Percentiles rank a stretch among this genome's conserved stretches.
These are phyloP conservation scores for Tyrannus savana DNA, from an alignment of 2,113 vertebrate species.

Conservation along the genomic window DNA sequence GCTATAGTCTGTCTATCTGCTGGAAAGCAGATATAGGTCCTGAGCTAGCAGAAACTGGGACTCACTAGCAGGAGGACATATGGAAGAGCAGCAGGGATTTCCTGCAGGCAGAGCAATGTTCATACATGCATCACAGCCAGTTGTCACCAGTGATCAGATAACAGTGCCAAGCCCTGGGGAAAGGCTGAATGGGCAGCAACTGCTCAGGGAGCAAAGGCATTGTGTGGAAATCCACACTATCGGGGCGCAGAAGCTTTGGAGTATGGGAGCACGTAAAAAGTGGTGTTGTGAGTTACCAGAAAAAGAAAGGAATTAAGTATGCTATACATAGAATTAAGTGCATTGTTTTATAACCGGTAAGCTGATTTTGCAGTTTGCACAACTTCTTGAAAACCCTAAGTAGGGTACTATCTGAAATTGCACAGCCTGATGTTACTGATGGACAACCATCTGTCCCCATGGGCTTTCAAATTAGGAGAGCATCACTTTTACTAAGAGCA, in stretches of 20 bases:
- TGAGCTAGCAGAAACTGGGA: neutral
- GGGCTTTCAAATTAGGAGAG: conserved; percentile 21
- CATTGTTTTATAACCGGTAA: neutral
- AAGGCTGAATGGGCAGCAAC: neutral
- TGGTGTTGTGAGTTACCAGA: neutral
- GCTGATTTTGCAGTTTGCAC: conserved; percentile 12
- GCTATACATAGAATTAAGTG: neutral
- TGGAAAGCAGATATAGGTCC: neutral
- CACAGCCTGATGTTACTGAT: neutral
- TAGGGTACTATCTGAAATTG: conserved; percentile 21
- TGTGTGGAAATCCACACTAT: neutral
- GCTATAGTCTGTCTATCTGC: neutral
- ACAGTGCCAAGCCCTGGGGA: neutral
- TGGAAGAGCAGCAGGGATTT: conserved; percentile 29
- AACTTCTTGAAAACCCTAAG: neutral
- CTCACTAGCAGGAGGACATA: neutral
- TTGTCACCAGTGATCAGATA: conserved; percentile 7
- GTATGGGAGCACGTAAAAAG: neutral
- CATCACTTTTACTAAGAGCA: neutral
- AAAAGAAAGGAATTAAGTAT: neutral
- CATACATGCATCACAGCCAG: neutral
- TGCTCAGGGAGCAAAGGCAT: neutral
- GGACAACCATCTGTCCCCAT: neutral
- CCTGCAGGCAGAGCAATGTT: neutral
- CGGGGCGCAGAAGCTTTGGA: neutral